Evolutionary conservation across 2,113 vertebrate genomes (phyloP), one percentile per base, ranked within the genome.

Genomic region (Nothoprocta pentlandii): DNA sequence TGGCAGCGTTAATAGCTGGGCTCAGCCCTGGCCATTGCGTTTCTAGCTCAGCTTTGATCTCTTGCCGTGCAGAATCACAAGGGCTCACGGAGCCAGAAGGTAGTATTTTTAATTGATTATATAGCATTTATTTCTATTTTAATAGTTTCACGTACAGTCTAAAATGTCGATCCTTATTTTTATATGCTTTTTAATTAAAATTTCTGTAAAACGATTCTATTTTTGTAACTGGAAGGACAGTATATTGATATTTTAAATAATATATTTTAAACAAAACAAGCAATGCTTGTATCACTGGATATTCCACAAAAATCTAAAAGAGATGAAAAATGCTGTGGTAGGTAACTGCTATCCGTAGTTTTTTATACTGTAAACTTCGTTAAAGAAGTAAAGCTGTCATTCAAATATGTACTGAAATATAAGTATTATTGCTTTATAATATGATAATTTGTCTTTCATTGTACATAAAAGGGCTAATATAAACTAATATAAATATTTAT

Each of bases 311-410:
- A 85, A 92, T 79, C 49, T 70, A 54, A 58, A 92, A 67, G 85
- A 56, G 15, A 36, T 92, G 8, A 66, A 92, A 46, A 94, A 94
- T 75, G 70, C 30, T 66, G n/a, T 71, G 73, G 74, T 44, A 75
- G 74, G 84, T 70, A 96, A 83, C 73, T 81, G 83, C 51, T 80
- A 90, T 83, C 89, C 76, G 76, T 89, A 95, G 58, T 96, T 96
- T 96, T 97, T 94, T 94, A 95, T 93, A 91, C 81, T 90, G 62
- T 92, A 94, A 96, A 79, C 96, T 98, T 98, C 76, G 77, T 97
- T 98, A 70, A 98, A 98, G 97, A 98, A 98, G 98, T 97, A 71
- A 30, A 89, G 89, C 62, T 86, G 58, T 93, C 76, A 74, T 96
- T 86, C 80, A 88, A 91, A 70, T 94, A 84, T 96, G 62, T 97